These are phyloP conservation scores for Pseudanteris insignis DNA, from an alignment of 2,888 invertebrate genomes.

Conservation along the genomic window DNA sequence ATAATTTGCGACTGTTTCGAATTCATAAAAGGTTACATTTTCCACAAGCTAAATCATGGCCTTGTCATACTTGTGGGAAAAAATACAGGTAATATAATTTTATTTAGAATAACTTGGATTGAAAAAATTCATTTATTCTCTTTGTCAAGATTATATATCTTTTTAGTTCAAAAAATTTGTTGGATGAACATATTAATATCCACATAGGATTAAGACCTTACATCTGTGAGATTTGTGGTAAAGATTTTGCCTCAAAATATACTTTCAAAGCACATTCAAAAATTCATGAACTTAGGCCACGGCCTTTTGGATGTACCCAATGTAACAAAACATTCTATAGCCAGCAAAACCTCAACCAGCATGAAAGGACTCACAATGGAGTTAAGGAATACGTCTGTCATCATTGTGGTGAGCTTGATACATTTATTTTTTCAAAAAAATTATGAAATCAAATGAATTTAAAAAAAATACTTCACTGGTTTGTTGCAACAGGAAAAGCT, in stretches of 20 bases:
- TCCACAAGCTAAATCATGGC: conserved; percentile 72
- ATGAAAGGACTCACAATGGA: conserved; percentile 78
- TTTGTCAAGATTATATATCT: no score
- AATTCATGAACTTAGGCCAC: conserved; percentile 75
- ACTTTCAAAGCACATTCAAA: conserved; percentile 80
- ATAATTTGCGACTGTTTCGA: conserved; percentile 71
- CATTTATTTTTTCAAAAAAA: not conserved
- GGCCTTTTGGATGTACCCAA: conserved; percentile 75
- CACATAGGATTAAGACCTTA: conserved; percentile 78
- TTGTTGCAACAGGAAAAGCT: conserved; percentile 21
- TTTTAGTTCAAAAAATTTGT: conserved; percentile 73
- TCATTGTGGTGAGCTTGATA: conserved; percentile 70
- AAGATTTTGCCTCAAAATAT: conserved; percentile 82
- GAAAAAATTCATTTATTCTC: no score
- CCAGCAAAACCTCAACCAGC: conserved; percentile 79
- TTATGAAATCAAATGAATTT: not conserved
- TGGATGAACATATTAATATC: conserved; percentile 78
- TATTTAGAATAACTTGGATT: no score
- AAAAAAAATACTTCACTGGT: not conserved
- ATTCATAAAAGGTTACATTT: conserved; percentile 75
- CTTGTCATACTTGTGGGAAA: conserved; percentile 75
- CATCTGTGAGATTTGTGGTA: conserved; percentile 73
- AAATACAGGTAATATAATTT: conserved; percentile 73
- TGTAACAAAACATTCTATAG: conserved; percentile 81
- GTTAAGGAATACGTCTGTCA: conserved; percentile 76